Evolutionary conservation across 2,888 invertebrate genomes (phyloP).

Genomic region (Ophioninae sp.): DNA sequence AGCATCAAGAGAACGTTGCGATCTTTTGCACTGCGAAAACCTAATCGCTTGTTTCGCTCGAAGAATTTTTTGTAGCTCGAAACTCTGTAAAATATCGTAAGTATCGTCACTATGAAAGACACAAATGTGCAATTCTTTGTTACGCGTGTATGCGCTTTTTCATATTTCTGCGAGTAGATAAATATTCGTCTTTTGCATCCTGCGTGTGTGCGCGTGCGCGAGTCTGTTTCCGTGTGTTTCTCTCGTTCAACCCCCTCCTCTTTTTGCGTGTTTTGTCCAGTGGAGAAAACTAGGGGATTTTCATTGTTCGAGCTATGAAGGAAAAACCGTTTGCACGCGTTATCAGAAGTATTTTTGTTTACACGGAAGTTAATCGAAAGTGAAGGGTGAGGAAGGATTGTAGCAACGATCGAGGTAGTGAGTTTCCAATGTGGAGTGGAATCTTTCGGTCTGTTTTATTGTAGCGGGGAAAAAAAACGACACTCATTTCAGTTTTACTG

Average conservation of each 20-base stretch:
- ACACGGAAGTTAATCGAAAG: background rate
- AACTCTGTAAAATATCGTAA: conserved; percentile 41
- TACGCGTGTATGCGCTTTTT: conserved; percentile 11
- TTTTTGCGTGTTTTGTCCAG: background rate
- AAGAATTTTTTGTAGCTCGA: conserved; percentile 27
- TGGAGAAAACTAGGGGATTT: background rate
- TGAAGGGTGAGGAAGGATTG: background rate
- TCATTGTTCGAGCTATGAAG: background rate
- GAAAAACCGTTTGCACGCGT: conserved; percentile 3
- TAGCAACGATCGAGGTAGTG: background rate
- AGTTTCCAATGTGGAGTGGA: too few relatives aligned
- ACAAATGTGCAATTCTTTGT: background rate
- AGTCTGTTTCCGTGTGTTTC: conserved; percentile 21
- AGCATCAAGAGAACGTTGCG: background rate
- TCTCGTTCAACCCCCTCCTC: background rate
- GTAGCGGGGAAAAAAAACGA: background rate
- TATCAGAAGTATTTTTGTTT: background rate
- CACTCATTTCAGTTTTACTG: background rate
- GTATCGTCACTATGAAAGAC: conserved; percentile 32
- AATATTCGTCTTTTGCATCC: conserved; percentile 19
- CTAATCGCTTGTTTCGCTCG: conserved; percentile 38
- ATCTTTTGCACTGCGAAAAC: conserved; percentile 9
- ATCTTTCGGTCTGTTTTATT: too few relatives aligned
- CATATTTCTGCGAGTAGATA: conserved; percentile 10
- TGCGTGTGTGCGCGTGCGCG: background rate